Evolutionary conservation across 2,888 invertebrate genomes (phyloP), one percentile per base, ranked within the genome.

Genomic region (Dinocampus coccinellae): DNA sequence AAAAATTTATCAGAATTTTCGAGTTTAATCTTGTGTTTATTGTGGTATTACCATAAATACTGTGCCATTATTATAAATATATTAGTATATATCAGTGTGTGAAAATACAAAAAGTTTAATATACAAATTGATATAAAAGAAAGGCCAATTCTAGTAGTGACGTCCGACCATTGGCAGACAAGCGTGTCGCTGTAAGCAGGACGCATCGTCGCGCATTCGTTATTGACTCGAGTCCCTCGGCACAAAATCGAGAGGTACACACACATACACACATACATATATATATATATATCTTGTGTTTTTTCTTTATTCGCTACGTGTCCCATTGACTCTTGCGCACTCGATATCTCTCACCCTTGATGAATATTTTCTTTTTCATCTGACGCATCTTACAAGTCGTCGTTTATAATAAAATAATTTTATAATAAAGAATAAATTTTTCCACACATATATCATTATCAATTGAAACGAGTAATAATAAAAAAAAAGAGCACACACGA

Each of bases 211-310:
- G 70, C 73, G 72, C 73, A 65, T 69, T 69, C 52, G 71, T 72
- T 75, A 75, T 75, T 69, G 75, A 75, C 72, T 73, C 64, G 64
- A 71, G 39, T 71, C 71, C 47, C 66, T 67, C 47, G 64, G 62
- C 64, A 61, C 42, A 47, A 62, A 72, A 68, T 63, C 55, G 26
- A 57, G 29, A 69, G 60, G 64, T 36, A 70, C 58, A 72, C 64
- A 39, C 47, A 68, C 60, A 42, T 62, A 62, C 36, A 66, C 60
- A 72, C 64, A 39, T 57, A 68, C 64, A 42, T 57, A 62, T 39
- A 66, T 26, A 47, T 22, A 34, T 24, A 58, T 24, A 26, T 33
- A 55, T 60, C 10, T 60, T 52, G 60, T 39, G 60, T 33, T 65
- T 52, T 47, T 16, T 47, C 60, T 52, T 58, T 65, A 58, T 20